Conservation (phyloP, 1,140 invertebrate genomes). For the Drosophila sechellia region DNA sequence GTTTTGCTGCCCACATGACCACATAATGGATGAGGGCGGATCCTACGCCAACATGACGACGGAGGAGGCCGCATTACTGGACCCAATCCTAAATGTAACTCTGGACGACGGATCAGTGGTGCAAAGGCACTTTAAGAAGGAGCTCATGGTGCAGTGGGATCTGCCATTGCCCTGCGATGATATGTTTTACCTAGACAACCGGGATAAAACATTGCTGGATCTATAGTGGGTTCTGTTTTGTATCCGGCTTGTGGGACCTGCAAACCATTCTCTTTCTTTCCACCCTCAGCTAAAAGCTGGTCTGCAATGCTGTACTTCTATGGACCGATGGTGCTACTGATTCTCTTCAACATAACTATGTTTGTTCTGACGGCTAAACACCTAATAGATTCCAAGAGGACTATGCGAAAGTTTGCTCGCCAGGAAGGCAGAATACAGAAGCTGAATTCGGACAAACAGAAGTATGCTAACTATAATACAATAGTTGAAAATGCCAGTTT, state of each 20-base stretch:
- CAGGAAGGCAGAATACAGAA: slow-evolving; percentile 16
- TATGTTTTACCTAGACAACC: slow-evolving; percentile 29
- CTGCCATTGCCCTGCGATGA: slow-evolving; percentile 46
- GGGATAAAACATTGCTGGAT: slow-evolving; percentile 85
- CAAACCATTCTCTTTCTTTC: background rate
- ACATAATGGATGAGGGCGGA: background rate
- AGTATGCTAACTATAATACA: slow-evolving; percentile 17
- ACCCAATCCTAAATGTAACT: slow-evolving; percentile 56
- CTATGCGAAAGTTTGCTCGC: slow-evolving; percentile 11
- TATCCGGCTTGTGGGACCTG: too few relatives aligned
- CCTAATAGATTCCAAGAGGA: slow-evolving; percentile 86
- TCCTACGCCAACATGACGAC: background rate
- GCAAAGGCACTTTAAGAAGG: slow-evolving; percentile 31
- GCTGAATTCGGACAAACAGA: slow-evolving; percentile 34
- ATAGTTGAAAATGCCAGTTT: background rate
- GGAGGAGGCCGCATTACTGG: background rate
- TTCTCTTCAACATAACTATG: slow-evolving; percentile 89
- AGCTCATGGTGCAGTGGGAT: slow-evolving; percentile 54
- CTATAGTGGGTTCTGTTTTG: slow-evolving; percentile 81
- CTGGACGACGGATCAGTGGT: slow-evolving; percentile 20
- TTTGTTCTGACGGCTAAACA: slow-evolving; percentile 88
- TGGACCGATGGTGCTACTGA: slow-evolving; percentile 88
- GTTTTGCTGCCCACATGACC: slow-evolving; percentile 59
- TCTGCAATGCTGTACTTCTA: slow-evolving; percentile 90
- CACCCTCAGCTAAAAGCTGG: slow-evolving; percentile 29